Base-by-base conservation (phyloP, 2,113 vertebrate species). In the Rhinoderma darwinii region DNA sequence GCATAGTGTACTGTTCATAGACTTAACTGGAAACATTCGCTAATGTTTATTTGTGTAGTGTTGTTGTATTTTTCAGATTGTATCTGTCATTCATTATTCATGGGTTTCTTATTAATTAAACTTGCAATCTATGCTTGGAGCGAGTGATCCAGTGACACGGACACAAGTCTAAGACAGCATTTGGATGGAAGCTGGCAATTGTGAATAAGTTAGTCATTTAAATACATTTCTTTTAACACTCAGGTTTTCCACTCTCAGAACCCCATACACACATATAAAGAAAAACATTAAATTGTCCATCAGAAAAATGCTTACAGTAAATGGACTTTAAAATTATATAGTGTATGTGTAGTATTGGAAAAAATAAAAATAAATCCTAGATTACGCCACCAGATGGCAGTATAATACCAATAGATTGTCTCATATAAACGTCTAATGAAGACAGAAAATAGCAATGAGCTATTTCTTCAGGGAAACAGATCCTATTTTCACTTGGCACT, bases 391-490 rank as follows among this genome's bases (percentile, higher is more conserved):
- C 84, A 91, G 91, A 88, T 91, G 91, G 92, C 92, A 89, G 56
- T 87, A 83, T 5, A 20, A 50, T 47, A 75, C 63, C 11, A 73
- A 74, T 89, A 30, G 76, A 61, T 88, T 91, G 89, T 83, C 88
- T 70, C 87, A 87, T 39, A 43, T 72, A 80, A 88, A 88, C 66
- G 61, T 88, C 86, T 89, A 90, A 90, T 90, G 88, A 90, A 89
- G 89, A 79, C 88, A 81, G 88, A 88, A 73, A 63, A 84, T 75
- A 90, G 86, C 87, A 82, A 77, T 85, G 90, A 90, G 89, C 88
- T 90, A 91, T 91, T 92, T 91, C 90, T 92, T 91, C 82, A 91
- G 91, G 90, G 91, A 92, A 92, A 90, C 88, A 89, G 90, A 91
- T 91, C 86, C 88, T 88, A 90, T 91, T 92, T 92, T 90, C 90